phyloP scores from a whole-genome alignment of 2,797 vertebrate genomes.

The Sebastes nivosus region DNA sequence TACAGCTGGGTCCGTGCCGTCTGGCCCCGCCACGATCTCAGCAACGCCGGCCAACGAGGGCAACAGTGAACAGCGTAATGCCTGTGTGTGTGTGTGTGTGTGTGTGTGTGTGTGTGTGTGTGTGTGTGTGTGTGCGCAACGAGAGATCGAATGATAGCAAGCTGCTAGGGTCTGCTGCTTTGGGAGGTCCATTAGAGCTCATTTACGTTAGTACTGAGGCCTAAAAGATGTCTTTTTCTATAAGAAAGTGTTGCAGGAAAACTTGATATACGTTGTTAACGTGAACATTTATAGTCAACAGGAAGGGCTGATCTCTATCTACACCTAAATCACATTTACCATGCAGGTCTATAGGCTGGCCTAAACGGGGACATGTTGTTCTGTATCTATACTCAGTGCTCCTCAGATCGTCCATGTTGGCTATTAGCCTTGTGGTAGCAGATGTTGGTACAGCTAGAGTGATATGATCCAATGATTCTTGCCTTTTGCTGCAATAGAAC shows the following conservation, averaged over 20 bases:
- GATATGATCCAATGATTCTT: not conserved
- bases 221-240: not conserved
- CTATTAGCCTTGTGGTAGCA: not conserved
- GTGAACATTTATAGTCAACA: not conserved
- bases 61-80: no score
- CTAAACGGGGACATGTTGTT: not conserved
- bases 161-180: conserved; percentile 37
- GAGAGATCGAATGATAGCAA: conserved; percentile 33
- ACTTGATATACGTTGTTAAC: not conserved
- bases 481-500: not conserved
- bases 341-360: not conserved
- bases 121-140: not conserved
- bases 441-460: not conserved
- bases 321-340: not conserved
- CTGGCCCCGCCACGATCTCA: no score
- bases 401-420: not conserved
- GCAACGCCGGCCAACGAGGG: no score
- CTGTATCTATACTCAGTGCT: not conserved
- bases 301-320: not conserved
- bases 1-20: no score
- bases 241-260: not conserved
- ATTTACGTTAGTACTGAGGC: not conserved
- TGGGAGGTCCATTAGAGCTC: not conserved
- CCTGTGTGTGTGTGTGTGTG: not conserved
- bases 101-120: not conserved